phyloP scores from a whole-genome alignment of 2,797 vertebrate species.

The Carduelis carduelis region DNA sequence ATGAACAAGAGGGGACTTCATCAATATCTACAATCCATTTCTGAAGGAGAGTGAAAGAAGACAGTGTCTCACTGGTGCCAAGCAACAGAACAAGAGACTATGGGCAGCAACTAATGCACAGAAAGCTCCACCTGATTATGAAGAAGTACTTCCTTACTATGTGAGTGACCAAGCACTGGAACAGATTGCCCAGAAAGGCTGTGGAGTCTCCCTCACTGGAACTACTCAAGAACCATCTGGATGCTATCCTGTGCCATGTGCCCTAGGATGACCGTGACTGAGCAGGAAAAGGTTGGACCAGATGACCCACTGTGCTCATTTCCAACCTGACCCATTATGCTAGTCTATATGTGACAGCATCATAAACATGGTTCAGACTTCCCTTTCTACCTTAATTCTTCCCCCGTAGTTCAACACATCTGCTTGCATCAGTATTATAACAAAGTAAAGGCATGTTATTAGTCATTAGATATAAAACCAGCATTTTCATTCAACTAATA shows the following conservation, averaged over 20 bases:
- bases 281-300: neutral
- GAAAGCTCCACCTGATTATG: neutral
- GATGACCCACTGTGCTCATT: neutral
- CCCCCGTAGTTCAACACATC: neutral
- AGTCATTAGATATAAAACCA: neutral
- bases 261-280: rapidly evolving
- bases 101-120: neutral
- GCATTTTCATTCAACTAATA: neutral
- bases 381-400: neutral
- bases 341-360: neutral
- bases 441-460: neutral
- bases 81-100: neutral
- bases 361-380: neutral
- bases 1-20: neutral
- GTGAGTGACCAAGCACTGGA: neutral
- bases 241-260: neutral
- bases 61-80: neutral
- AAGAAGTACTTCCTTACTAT: neutral
- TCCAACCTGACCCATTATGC: neutral
- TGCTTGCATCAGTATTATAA: neutral
- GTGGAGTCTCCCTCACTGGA: neutral
- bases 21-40: neutral
- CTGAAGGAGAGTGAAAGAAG: neutral
- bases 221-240: neutral
- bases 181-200: neutral